Conservation (phyloP, 2,797 vertebrate species). For the Fundulus diaphanus region DNA sequence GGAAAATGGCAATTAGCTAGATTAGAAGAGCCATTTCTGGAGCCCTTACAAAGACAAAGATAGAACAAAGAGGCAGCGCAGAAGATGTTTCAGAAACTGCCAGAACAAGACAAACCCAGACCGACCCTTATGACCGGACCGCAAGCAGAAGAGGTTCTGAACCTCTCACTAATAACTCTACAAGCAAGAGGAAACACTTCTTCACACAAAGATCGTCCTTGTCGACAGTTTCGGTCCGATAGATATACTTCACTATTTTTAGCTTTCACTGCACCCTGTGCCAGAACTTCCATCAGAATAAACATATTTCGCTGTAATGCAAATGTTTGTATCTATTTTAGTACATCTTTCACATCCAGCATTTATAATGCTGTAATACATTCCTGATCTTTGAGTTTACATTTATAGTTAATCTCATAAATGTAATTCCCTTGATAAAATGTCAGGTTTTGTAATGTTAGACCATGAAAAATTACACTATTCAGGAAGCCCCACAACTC, state of each 20-base stretch:
- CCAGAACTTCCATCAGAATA: too few relatives aligned
- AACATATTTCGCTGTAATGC: too few relatives aligned
- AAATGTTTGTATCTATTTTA: too few relatives aligned
- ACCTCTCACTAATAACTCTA: not conserved
- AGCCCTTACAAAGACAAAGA: constrained; percentile 49
- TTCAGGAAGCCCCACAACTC: not conserved
- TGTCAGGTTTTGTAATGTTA: too few relatives aligned
- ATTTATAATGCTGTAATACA: too few relatives aligned
- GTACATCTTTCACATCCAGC: too few relatives aligned
- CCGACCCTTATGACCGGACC: not conserved
- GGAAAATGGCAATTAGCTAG: constrained; percentile 77
- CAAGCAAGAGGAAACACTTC: not conserved
- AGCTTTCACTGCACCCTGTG: too few relatives aligned
- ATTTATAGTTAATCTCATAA: too few relatives aligned
- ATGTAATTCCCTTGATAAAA: too few relatives aligned
- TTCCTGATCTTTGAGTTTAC: too few relatives aligned
- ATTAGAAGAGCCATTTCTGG: constrained; percentile 70
- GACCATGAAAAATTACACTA: too few relatives aligned
- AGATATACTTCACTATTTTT: not conserved
- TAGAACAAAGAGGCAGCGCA: not conserved
- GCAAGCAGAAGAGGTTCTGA: not conserved
- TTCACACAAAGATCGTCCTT: not conserved
- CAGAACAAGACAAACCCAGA: constrained; percentile 17
- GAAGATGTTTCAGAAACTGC: not conserved
- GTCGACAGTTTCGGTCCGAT: not conserved